A percentile compares a stretch with the other conserved stretches of the same genome.
These are phyloP conservation scores for Pseudobourletiella spinata DNA, from an alignment of 1,140 invertebrate genomes.

Conservation along the genomic window DNA sequence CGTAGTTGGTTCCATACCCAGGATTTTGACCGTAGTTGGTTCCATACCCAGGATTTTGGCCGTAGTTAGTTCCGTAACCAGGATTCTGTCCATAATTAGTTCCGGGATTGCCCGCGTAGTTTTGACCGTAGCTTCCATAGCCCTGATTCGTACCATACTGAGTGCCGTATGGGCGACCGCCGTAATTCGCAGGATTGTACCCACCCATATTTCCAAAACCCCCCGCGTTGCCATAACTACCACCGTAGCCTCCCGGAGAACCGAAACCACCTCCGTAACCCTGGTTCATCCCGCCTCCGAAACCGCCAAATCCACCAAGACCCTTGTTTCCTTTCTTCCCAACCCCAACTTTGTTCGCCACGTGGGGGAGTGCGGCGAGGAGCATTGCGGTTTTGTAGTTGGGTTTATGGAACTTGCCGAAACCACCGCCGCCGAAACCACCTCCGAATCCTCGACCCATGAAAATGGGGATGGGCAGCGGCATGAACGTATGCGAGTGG, in stretches of 20 bases:
- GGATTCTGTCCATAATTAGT: conserved; percentile 16
- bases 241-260: background rate
- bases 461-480: conserved; percentile 15
- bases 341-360: conserved; percentile 4
- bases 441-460: conserved; percentile 5
- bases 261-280: background rate
- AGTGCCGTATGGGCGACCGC: background rate
- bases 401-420: conserved; percentile 11
- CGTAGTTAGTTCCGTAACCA: conserved; percentile 8
- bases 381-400: conserved; percentile 27
- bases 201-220: conserved; percentile 8
- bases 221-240: background rate
- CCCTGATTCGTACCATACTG: background rate
- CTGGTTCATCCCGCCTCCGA: background rate
- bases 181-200: background rate
- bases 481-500: conserved; percentile 6
- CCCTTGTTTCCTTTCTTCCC: conserved; percentile 2
- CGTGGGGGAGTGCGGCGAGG: conserved; percentile 22
- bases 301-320: conserved; percentile 6
- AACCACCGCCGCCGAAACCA: conserved; percentile 1
- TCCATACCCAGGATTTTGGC: conserved; percentile 6
- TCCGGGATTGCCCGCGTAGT: no score
- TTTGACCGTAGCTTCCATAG: conserved; percentile 14
- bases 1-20: conserved; percentile 6
- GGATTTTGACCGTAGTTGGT: conserved; percentile 9